Conservation (phyloP, 2,888 invertebrate species). For the Chaitophorus viminalis region DNA sequence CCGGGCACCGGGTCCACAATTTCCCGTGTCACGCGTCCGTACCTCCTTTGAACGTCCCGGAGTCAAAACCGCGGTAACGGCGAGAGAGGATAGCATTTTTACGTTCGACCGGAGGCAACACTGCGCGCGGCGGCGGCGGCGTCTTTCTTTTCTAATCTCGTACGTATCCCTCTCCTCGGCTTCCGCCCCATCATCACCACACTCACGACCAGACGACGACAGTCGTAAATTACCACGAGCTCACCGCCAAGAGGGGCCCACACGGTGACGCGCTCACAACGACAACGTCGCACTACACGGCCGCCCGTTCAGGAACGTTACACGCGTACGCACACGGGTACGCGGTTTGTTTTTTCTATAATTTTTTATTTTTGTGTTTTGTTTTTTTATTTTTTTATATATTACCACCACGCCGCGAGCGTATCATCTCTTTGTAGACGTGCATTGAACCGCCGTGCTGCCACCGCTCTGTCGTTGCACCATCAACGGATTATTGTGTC, state of each 20-base stretch:
- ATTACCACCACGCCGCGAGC: not conserved
- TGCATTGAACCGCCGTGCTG: constrained; percentile 53
- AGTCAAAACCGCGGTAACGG: no score
- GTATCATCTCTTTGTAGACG: constrained; percentile 55
- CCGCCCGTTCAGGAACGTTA: constrained; percentile 50
- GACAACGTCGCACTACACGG: constrained; percentile 42
- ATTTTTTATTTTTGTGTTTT: not conserved
- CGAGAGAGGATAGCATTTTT: not conserved
- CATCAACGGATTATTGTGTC: not conserved
- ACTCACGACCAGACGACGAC: constrained; percentile 7
- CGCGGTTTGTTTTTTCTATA: not conserved
- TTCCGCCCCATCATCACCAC: not conserved
- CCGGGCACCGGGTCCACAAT: no score
- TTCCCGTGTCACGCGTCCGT: not conserved
- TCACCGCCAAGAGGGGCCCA: not conserved
- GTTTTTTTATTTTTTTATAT: not conserved
- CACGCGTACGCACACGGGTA: constrained; percentile 11
- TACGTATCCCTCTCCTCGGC: not conserved
- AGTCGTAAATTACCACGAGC: not conserved
- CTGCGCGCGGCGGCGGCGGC: not conserved
- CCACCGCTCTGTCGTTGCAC: not conserved
- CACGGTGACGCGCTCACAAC: constrained; percentile 12
- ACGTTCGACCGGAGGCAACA: constrained; percentile 4
- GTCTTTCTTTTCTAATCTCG: not conserved
- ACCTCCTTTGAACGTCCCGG: not conserved